These are phyloP conservation scores for Atethmia centrago DNA, from an alignment of 2,888 invertebrate species.

Conservation along the genomic window DNA sequence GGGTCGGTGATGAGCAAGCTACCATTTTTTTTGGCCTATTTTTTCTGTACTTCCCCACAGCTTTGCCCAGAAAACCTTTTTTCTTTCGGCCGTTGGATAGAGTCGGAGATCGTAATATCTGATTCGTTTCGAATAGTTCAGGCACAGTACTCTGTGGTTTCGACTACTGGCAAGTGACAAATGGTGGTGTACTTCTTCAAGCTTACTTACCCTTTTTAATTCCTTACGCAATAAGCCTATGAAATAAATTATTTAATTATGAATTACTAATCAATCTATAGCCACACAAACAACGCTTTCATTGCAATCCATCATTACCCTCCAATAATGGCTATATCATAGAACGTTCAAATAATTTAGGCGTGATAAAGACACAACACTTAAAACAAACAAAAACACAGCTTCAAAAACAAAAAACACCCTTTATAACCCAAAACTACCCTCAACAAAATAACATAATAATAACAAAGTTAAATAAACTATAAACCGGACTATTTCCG, in stretches of 20 bases:
- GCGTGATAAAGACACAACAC: conserved; percentile 9
- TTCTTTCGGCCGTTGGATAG: background rate
- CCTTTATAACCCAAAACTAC: conserved; percentile 26
- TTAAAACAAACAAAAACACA: background rate
- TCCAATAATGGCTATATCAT: background rate
- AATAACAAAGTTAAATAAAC: conserved; percentile 51
- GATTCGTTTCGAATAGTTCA: background rate
- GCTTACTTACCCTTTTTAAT: too few relatives aligned
- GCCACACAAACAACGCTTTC: background rate
- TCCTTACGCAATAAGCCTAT: too few relatives aligned
- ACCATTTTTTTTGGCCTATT: background rate
- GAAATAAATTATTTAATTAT: too few relatives aligned
- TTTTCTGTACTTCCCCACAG: background rate
- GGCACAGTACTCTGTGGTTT: too few relatives aligned
- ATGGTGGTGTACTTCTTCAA: too few relatives aligned
- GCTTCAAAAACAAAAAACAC: conserved; percentile 7
- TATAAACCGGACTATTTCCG: conserved; percentile 59
- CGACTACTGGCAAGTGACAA: too few relatives aligned
- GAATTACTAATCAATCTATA: background rate
- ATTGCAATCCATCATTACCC: background rate
- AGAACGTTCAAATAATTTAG: background rate
- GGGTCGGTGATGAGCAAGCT: background rate
- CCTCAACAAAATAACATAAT: conserved; percentile 15
- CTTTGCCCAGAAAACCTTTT: background rate
- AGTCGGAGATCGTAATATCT: background rate